Percentiles rank a stretch among this genome's conserved stretches.
phyloP scores from a whole-genome alignment of 2,113 vertebrate species.

The Prunella fulvescens region DNA sequence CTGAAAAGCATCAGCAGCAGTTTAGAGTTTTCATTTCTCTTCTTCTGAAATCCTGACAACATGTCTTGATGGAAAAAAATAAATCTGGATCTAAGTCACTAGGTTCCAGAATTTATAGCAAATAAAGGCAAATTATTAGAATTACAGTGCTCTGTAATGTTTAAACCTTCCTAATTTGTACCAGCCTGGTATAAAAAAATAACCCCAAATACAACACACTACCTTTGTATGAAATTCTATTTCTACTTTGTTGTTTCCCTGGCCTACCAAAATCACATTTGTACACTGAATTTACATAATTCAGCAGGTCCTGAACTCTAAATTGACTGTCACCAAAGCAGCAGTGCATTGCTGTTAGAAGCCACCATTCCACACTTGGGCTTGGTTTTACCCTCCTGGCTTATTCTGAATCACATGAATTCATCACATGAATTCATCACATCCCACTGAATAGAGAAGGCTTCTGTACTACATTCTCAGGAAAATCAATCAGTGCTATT shows the following conservation, averaged over 20 bases:
- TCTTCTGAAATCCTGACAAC: neutral
- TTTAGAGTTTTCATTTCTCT: neutral
- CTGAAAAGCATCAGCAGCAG: neutral
- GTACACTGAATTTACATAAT: neutral
- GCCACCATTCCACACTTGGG: neutral
- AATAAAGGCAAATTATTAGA: neutral
- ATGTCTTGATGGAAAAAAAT: neutral
- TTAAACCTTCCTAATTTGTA: neutral
- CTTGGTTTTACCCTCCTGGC: neutral
- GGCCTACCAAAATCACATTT: neutral
- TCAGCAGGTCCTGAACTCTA: neutral
- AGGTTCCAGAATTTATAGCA: neutral
- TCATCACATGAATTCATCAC: neutral
- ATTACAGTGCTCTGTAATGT: neutral
- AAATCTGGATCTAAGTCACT: neutral
- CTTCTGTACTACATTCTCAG: neutral
- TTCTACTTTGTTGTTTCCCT: neutral
- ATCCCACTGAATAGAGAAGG: neutral
- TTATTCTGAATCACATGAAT: neutral
- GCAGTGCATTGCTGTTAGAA: neutral
- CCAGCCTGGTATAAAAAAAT: neutral
- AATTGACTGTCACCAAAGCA: neutral
- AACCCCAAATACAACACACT: neutral
- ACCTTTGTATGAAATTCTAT: neutral
- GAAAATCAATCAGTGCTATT: neutral